A percentile compares a stretch with the other conserved stretches of the same genome.
These are phyloP conservation scores for Odontamblyopus rebecca DNA, from an alignment of 2,797 vertebrate genomes.

Conservation along the genomic window DNA sequence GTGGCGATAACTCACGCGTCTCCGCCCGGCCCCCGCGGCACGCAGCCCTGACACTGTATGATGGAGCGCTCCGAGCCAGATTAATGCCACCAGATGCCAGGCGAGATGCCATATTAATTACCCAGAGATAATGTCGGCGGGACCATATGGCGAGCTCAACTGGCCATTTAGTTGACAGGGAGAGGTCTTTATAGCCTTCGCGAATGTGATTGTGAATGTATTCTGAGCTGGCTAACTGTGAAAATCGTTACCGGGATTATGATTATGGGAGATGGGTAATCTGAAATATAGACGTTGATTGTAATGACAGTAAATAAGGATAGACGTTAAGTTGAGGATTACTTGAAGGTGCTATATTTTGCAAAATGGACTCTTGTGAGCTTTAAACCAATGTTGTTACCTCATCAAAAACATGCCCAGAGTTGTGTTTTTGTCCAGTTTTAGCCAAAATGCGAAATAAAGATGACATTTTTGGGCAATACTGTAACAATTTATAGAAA, in stretches of 20 bases:
- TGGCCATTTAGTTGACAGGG: slow-evolving; percentile 81
- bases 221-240: slow-evolving; percentile 24
- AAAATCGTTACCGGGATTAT: slow-evolving; percentile 20
- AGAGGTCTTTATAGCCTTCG: slow-evolving; percentile 75
- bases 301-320: too few relatives aligned
- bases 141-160: slow-evolving; percentile 82
- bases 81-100: slow-evolving; percentile 85
- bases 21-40: slow-evolving; percentile 57
- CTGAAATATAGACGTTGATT: background rate
- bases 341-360: too few relatives aligned
- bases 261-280: slow-evolving; percentile 11
- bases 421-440: too few relatives aligned
- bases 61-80: slow-evolving; percentile 75
- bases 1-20: slow-evolving; percentile 71
- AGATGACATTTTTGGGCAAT: too few relatives aligned
- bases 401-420: too few relatives aligned
- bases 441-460: too few relatives aligned
- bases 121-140: slow-evolving; percentile 81
- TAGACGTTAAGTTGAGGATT: background rate
- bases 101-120: slow-evolving; percentile 85
- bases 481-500: too few relatives aligned
- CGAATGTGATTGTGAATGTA: slow-evolving; percentile 39
- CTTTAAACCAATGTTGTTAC: too few relatives aligned
- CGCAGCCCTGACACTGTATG: slow-evolving; percentile 60
- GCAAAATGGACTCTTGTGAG: too few relatives aligned